Evolutionary conservation across 2,113 vertebrate genomes (phyloP).

Genomic region (Reinhardtius hippoglossoides): DNA sequence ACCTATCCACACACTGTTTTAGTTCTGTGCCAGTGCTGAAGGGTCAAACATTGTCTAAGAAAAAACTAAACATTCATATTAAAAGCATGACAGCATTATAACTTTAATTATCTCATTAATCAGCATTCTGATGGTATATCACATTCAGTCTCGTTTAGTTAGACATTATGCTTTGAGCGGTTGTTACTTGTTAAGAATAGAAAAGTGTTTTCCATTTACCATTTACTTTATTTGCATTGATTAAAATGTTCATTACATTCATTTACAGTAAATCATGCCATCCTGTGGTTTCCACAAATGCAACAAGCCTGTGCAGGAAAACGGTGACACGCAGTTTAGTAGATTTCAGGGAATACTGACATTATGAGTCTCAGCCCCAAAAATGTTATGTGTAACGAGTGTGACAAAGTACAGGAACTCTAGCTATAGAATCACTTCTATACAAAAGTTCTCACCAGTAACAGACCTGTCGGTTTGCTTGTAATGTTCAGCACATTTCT

Average conservation of each 20-base stretch:
- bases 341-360: neutral
- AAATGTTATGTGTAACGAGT: neutral
- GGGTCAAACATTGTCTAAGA: no score
- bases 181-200: no score
- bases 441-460: no score
- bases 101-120: no score
- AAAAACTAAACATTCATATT: no score
- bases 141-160: no score
- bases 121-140: no score
- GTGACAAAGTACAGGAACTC: neutral
- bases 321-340: neutral
- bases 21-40: no score
- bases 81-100: no score
- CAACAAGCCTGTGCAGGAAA: neutral
- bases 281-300: neutral
- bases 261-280: constrained; percentile 22
- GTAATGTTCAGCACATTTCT: no score
- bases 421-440: neutral
- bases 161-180: neutral
- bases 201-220: neutral
- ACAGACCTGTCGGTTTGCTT: no score
- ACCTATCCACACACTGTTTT: no score
- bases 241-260: constrained; percentile 25
- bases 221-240: constrained; percentile 29
- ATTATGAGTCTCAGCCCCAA: neutral